phyloP scores from a whole-genome alignment of 2,113 vertebrate species.

The Rhodinocichla rosea region DNA sequence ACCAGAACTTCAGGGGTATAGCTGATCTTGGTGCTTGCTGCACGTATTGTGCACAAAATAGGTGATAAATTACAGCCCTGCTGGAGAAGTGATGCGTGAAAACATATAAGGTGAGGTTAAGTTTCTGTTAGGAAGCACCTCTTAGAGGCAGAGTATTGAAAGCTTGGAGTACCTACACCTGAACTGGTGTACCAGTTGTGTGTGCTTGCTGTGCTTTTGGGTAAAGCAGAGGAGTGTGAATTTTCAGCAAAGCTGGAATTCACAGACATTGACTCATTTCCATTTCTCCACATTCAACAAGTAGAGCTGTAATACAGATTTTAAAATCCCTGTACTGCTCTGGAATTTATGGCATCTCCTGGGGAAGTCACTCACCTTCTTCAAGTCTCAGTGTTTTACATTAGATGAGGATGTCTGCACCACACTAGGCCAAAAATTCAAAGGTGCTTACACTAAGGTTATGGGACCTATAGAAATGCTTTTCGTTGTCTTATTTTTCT shows the following conservation, averaged over 20 bases:
- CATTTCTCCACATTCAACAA: not conserved
- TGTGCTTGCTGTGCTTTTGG: not conserved
- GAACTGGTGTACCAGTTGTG: not conserved
- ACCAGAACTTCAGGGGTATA: not conserved
- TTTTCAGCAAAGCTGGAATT: not conserved
- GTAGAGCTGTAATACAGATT: rapidly evolving
- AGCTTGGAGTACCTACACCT: not conserved
- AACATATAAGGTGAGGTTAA: not conserved
- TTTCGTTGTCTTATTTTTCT: not conserved
- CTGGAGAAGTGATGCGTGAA: not conserved
- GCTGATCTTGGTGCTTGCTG: not conserved
- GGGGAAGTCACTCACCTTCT: not conserved
- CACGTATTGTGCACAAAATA: not conserved
- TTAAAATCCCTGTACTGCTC: not conserved
- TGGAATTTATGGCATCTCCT: not conserved
- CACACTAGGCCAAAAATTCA: not conserved
- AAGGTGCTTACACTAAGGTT: not conserved
- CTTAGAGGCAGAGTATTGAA: not conserved
- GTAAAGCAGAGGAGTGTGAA: not conserved
- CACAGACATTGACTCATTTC: not conserved
- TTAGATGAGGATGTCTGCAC: not conserved
- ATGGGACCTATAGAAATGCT: not conserved
- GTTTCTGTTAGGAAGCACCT: not conserved
- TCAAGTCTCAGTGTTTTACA: not conserved
- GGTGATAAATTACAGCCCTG: not conserved